A percentile compares a stretch with the other conserved stretches of the same genome.
phyloP scores from a whole-genome alignment of 2,797 vertebrate genomes.

The Oophaga sylvatica region DNA sequence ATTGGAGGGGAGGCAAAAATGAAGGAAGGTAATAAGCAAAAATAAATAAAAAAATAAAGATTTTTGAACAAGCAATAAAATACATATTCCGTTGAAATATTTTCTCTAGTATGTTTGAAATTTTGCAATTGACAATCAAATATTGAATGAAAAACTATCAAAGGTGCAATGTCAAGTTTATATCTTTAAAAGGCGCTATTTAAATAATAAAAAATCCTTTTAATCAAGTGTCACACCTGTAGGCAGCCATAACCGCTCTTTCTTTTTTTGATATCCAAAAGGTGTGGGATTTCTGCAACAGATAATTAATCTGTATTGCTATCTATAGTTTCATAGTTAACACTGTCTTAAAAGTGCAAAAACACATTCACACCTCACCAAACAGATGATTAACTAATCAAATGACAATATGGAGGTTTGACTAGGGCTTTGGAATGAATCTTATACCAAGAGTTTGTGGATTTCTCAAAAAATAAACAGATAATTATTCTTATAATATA shows the following conservation, averaged over 20 bases:
- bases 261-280: slow-evolving; percentile 75
- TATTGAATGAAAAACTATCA: slow-evolving; percentile 69
- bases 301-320: slow-evolving; percentile 83
- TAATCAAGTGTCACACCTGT: slow-evolving; percentile 75
- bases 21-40: no score
- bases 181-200: slow-evolving; percentile 64
- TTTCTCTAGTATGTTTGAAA: slow-evolving; percentile 43
- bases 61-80: slow-evolving; percentile 53
- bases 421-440: slow-evolving; percentile 70
- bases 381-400: slow-evolving; percentile 80
- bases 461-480: not conserved
- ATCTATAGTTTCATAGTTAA: slow-evolving; percentile 84
- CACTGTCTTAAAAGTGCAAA: slow-evolving; percentile 80
- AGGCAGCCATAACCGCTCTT: slow-evolving; percentile 70
- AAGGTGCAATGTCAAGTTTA: slow-evolving; percentile 67
- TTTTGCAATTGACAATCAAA: slow-evolving; percentile 62
- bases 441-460: slow-evolving; percentile 28
- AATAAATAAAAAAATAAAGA: not conserved
- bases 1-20: no score
- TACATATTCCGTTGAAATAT: slow-evolving; percentile 6
- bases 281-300: slow-evolving; percentile 75
- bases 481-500: not conserved
- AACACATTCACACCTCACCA: slow-evolving; percentile 79
- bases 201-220: slow-evolving; percentile 70
- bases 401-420: slow-evolving; percentile 78